Conservation (phyloP, 2,797 vertebrate species). For the Percopsis omiscomaycus region DNA sequence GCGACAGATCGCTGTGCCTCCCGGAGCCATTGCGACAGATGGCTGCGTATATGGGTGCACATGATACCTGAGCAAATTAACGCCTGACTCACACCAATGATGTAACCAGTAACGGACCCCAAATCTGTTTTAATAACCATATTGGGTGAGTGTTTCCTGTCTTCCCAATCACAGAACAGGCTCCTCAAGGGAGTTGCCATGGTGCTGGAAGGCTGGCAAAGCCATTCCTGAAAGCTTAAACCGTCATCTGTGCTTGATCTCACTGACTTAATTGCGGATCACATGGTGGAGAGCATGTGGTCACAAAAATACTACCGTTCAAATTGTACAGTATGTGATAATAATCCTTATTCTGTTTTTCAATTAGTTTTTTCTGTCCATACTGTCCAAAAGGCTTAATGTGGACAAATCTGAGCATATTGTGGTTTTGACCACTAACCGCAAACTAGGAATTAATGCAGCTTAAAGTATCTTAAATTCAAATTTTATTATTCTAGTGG, state of each 20-base stretch:
- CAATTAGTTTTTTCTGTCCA: not conserved
- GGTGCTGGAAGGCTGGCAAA: conserved; percentile 63
- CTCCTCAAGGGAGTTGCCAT: conserved; percentile 63
- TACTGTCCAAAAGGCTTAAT: too few relatives aligned
- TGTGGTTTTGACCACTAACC: too few relatives aligned
- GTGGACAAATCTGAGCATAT: too few relatives aligned
- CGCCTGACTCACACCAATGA: conserved; percentile 73
- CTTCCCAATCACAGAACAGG: conserved; percentile 45
- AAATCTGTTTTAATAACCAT: conserved; percentile 62
- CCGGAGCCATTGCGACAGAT: conserved; percentile 72
- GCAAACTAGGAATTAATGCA: too few relatives aligned
- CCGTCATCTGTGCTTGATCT: too few relatives aligned
- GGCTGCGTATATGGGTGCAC: conserved; percentile 62
- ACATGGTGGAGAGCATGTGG: conserved; percentile 51
- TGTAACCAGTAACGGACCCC: conserved; percentile 68
- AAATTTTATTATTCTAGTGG: too few relatives aligned
- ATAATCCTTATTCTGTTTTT: not conserved
- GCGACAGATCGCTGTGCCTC: conserved; percentile 58
- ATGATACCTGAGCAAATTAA: conserved; percentile 74
- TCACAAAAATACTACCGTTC: conserved; percentile 25
- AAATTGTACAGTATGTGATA: conserved; percentile 12
- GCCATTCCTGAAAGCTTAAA: too few relatives aligned
- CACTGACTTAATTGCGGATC: too few relatives aligned
- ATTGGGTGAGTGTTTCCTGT: conserved; percentile 68
- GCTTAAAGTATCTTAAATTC: too few relatives aligned